Conservation (phyloP, 2,797 vertebrate species). For the Eupleurogrammus muticus region DNA sequence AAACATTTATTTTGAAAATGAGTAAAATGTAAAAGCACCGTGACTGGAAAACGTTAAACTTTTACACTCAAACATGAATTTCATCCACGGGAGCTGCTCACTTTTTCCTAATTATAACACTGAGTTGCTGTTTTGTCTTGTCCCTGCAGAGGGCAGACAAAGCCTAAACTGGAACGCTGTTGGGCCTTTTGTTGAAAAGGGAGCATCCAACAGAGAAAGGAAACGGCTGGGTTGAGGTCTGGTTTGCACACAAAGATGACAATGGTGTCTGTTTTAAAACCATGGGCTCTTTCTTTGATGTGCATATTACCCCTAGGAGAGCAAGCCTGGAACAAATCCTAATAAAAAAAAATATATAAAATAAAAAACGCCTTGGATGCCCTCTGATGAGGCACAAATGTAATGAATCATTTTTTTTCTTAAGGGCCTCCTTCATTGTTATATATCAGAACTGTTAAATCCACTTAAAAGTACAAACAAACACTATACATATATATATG, state of each 20-base stretch:
- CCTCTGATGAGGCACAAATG: neutral
- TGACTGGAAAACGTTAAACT: neutral
- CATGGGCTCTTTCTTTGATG: conserved; percentile 45
- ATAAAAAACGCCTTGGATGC: neutral
- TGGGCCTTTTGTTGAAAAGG: neutral
- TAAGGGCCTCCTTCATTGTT: neutral
- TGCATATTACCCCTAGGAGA: conserved; percentile 15
- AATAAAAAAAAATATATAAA: neutral
- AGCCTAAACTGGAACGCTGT: neutral
- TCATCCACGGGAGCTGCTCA: neutral
- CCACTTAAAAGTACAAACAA: neutral
- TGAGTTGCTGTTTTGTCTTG: neutral
- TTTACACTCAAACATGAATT: neutral
- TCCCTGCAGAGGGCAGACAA: conserved; percentile 72
- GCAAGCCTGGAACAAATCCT: conserved; percentile 16
- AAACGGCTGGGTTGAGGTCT: conserved; percentile 35
- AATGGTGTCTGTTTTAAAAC: conserved; percentile 42
- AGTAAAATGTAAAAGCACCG: too few species aligned
- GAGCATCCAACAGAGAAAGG: conserved; percentile 8
- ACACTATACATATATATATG: neutral
- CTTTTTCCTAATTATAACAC: fast-evolving
- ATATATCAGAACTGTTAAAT: neutral
- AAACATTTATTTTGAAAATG: too few species aligned
- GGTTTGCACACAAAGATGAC: conserved; percentile 29
- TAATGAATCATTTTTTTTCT: neutral